Evolutionary conservation across 2,113 vertebrate species (phyloP), one percentile per base, ranked within the genome.

Genomic region (Typhlomys cinereus): DNA sequence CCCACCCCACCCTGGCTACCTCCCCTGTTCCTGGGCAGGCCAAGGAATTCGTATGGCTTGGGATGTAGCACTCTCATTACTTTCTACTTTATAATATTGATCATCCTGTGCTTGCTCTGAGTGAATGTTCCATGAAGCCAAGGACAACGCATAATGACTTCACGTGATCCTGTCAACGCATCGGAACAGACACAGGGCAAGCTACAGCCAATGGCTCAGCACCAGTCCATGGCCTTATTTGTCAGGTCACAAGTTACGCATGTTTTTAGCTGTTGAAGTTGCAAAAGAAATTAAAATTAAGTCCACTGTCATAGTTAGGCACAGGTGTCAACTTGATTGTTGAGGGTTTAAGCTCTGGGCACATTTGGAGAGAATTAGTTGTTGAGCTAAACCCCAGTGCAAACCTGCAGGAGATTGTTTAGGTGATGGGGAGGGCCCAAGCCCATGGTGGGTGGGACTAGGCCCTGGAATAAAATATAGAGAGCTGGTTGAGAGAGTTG

Each of bases 71-170:
- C 52, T 91, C n/a, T 67, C 80, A 76, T 76, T 36, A 76, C 2
- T 78, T 67, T 75, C 48, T 34, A 18, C 66, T 80, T 71, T 78
- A 25, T 46, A 57, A 61, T 59, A 78, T 2, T 80, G 73, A 59
- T 52, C 41, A 41, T 36, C 25, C 57, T 92, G 73, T 87, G n/a
- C 67, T 67, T 20, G 73, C 83, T 50, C 48, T 85, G 75, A 91
- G 80, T 62, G 36, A 91, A 80, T 21, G n/a, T 50, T 54, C 25
- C 71, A 75, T 61, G 64, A 95, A 91, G 74, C 20, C 29, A 85
- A 27, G 39, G 39, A 52, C 17, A 91, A 54, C 13, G 29, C 18
- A 83, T 25, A 31, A 50, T 85, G 57, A 50, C 1, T 44, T n/a
- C n/a, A n/a, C n/a, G n/a, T n/a, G n/a, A n/a, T n/a, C n/a, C n/a